These are phyloP conservation scores for Sebastes elongatus DNA, from an alignment of 2,797 vertebrate species.

Conservation along the genomic window DNA sequence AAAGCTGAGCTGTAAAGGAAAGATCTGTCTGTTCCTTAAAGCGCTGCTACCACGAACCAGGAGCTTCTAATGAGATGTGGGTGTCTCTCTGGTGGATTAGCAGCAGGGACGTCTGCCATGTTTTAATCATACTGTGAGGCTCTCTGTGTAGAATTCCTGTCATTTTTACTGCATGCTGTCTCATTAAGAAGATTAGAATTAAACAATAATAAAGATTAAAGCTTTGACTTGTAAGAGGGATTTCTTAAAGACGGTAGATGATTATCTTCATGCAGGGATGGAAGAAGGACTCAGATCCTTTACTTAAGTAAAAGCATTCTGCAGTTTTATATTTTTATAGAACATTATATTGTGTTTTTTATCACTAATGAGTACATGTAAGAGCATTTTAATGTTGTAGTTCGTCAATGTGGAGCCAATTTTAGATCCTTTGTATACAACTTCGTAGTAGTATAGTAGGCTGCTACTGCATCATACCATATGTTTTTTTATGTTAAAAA, in stretches of 20 bases:
- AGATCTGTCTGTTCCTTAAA: conserved; percentile 33
- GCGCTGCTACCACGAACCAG: background rate
- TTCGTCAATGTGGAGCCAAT: too few relatives aligned
- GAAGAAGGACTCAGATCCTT: too few relatives aligned
- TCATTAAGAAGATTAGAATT: conserved; percentile 16
- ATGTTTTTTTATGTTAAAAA: too few relatives aligned
- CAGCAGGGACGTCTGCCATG: conserved; percentile 46
- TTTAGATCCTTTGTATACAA: too few relatives aligned
- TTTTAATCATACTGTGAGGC: conserved; percentile 37
- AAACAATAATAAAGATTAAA: conserved; percentile 15
- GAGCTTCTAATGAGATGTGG: conserved; percentile 38
- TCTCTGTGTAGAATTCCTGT: conserved; percentile 13
- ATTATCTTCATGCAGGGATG: background rate
- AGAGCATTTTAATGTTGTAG: too few relatives aligned
- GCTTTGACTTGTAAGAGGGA: background rate
- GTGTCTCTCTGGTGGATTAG: conserved; percentile 55
- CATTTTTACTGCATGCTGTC: conserved; percentile 13
- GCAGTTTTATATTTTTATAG: too few relatives aligned
- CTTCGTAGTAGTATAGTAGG: too few relatives aligned
- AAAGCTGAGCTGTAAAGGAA: conserved; percentile 12
- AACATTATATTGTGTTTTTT: too few relatives aligned
- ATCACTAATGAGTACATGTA: too few relatives aligned
- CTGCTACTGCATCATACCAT: too few relatives aligned
- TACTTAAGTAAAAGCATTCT: too few relatives aligned
- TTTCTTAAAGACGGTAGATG: background rate